Evolutionary conservation across 2,888 invertebrate species (phyloP).

Genomic region (Oeneis ivallda): DNA sequence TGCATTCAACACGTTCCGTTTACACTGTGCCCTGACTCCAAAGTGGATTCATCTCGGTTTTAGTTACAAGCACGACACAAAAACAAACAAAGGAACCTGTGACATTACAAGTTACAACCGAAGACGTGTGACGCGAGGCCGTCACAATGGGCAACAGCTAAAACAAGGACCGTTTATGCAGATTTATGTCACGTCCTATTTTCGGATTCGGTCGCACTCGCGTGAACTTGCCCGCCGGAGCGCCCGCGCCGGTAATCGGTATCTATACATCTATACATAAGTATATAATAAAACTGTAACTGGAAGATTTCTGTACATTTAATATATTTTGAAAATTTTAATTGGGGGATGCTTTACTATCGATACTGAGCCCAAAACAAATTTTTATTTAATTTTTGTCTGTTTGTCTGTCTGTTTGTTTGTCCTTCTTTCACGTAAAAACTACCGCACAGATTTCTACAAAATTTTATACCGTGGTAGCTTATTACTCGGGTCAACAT

Average conservation of each 20-base stretch:
- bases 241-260: slow-evolving; percentile 47
- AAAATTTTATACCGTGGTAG: too few relatives aligned
- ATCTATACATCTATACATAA: too few relatives aligned
- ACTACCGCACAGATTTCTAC: too few relatives aligned
- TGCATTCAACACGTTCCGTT: neutral
- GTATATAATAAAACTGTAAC: too few relatives aligned
- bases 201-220: slow-evolving; percentile 59
- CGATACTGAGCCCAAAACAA: too few relatives aligned
- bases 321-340: too few relatives aligned
- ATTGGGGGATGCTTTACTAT: too few relatives aligned
- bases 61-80: slow-evolving; percentile 7
- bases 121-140: slow-evolving; percentile 32
- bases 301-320: too few relatives aligned
- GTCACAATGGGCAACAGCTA: slow-evolving; percentile 58
- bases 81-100: slow-evolving; percentile 32
- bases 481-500: too few relatives aligned
- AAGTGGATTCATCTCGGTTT: neutral
- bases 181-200: slow-evolving; percentile 78
- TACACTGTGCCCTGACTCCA: neutral
- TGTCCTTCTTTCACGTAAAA: too few relatives aligned
- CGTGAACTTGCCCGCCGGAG: slow-evolving; percentile 58
- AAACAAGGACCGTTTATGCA: slow-evolving; percentile 74
- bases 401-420: too few relatives aligned
- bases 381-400: too few relatives aligned
- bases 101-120: slow-evolving; percentile 35